These are phyloP conservation scores for Gephyroberyx darwinii DNA, from an alignment of 2,797 vertebrate genomes.

Conservation along the genomic window DNA sequence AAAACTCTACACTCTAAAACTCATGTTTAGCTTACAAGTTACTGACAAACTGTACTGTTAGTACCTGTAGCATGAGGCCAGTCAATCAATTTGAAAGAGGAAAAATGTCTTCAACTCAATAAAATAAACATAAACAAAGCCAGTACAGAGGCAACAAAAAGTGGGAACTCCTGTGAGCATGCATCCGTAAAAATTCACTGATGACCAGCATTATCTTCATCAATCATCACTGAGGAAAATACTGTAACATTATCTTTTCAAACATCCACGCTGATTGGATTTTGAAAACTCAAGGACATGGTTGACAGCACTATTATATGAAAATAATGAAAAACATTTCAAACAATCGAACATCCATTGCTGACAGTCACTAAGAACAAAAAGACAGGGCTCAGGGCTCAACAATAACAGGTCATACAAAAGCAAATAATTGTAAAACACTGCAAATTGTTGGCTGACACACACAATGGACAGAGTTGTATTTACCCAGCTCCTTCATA, in stretches of 20 bases:
- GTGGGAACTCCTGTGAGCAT: too few relatives aligned
- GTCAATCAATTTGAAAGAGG: slow-evolving; percentile 27
- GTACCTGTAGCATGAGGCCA: slow-evolving; percentile 59
- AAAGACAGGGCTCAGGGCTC: slow-evolving; percentile 28
- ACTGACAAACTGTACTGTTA: slow-evolving; percentile 42
- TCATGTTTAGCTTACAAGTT: background rate
- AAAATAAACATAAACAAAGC: background rate
- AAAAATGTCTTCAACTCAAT: background rate
- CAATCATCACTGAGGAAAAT: background rate
- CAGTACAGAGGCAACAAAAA: too few relatives aligned
- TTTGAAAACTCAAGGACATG: slow-evolving; percentile 22
- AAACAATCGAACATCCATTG: slow-evolving; percentile 16
- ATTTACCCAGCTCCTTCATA: slow-evolving; percentile 37
- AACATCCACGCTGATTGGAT: background rate
- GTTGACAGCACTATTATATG: slow-evolving; percentile 50
- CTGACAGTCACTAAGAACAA: slow-evolving; percentile 29
- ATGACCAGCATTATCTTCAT: background rate
- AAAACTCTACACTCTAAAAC: slow-evolving; percentile 3
- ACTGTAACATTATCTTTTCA: background rate
- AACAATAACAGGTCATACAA: slow-evolving; percentile 39
- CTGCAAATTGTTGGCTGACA: slow-evolving; percentile 45
- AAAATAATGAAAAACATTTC: slow-evolving; percentile 27
- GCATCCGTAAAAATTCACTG: too few relatives aligned
- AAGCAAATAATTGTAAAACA: slow-evolving; percentile 44
- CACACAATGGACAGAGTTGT: slow-evolving; percentile 21